phyloP scores from a whole-genome alignment of 1,140 invertebrate genomes.

The Drosophila novamexicana region DNA sequence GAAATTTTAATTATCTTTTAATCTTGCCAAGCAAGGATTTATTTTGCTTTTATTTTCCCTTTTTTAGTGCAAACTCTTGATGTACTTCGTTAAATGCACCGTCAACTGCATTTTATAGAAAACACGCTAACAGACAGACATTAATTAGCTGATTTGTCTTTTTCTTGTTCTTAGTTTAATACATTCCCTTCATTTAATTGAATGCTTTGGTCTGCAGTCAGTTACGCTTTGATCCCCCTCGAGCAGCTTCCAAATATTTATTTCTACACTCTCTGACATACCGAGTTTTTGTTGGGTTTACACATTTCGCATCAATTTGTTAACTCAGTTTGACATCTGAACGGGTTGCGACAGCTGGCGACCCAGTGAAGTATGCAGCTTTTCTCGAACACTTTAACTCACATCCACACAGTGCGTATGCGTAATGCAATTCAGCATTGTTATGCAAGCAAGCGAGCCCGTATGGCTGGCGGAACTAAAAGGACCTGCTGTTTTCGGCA shows the following conservation, averaged over 20 bases:
- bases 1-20: too few relatives aligned
- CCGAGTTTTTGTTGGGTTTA: conserved; percentile 4
- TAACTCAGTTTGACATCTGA: conserved; percentile 6
- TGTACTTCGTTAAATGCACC: too few relatives aligned
- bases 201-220: background rate
- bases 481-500: background rate
- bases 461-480: background rate
- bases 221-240: background rate
- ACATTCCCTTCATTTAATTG: background rate
- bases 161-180: background rate
- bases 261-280: background rate
- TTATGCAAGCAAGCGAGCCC: background rate
- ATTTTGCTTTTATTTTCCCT: too few relatives aligned
- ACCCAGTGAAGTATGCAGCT: conserved; percentile 18
- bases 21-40: too few relatives aligned
- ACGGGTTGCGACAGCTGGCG: conserved; percentile 6
- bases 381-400: background rate
- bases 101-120: too few relatives aligned
- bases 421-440: conserved; percentile 25
- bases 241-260: background rate
- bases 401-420: conserved; percentile 47
- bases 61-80: too few relatives aligned
- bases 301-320: conserved; percentile 13
- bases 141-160: background rate
- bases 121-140: too few relatives aligned